Percentiles rank a stretch among this genome's conserved stretches.
Conservation (phyloP, 2,797 vertebrate species). For the Valencia hispanica region DNA sequence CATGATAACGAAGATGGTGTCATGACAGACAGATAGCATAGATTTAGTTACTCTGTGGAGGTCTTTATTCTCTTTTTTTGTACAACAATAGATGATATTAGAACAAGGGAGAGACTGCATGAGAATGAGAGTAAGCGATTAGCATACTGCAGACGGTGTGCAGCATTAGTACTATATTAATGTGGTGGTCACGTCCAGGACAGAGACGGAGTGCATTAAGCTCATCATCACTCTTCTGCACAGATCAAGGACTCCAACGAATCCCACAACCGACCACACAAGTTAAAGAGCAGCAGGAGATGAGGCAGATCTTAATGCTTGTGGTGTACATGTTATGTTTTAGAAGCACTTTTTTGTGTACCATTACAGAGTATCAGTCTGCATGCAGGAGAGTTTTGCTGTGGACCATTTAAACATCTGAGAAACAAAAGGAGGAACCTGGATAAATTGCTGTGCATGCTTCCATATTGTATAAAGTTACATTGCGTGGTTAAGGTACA, state of each 20-base stretch:
- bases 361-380: neutral
- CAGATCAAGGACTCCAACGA: conserved; percentile 71
- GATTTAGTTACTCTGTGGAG: conserved; percentile 31
- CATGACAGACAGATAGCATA: conserved; percentile 26
- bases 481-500: neutral
- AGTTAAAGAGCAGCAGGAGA: conserved; percentile 63
- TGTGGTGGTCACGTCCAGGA: conserved; percentile 77
- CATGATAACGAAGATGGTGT: neutral
- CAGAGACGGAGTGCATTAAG: conserved; percentile 75
- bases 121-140: conserved; percentile 55
- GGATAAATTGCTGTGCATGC: neutral
- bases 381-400: conserved; percentile 35
- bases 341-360: neutral
- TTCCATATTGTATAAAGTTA: neutral
- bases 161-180: conserved; percentile 75
- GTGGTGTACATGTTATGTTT: neutral
- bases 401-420: conserved; percentile 28
- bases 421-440: conserved; percentile 4
- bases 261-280: conserved; percentile 51
- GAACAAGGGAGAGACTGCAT: conserved; percentile 22
- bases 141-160: conserved; percentile 72
- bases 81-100: conserved; percentile 39
- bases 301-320: conserved; percentile 21
- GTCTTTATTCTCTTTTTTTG: conserved; percentile 26
- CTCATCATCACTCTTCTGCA: conserved; percentile 75